Evolutionary conservation across 2,797 vertebrate genomes (phyloP).

Genomic region (Atherinosoma microstoma): DNA sequence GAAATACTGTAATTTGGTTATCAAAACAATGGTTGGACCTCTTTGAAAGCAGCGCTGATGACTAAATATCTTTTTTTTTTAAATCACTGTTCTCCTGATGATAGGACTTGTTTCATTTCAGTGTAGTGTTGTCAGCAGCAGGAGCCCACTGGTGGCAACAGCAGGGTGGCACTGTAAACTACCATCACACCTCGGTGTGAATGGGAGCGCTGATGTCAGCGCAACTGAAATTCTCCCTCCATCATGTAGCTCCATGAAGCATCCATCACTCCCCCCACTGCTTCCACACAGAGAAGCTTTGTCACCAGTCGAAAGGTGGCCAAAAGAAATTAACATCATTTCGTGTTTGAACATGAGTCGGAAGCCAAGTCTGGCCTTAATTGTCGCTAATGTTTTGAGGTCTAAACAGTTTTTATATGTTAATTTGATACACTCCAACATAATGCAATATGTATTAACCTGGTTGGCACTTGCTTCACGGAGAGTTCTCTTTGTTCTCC

Average conservation of each 20-base stretch:
- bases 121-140: slow-evolving; percentile 52
- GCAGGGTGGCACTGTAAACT: slow-evolving; percentile 79
- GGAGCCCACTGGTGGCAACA: slow-evolving; percentile 50
- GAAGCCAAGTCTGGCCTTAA: slow-evolving; percentile 43
- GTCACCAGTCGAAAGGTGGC: slow-evolving; percentile 53
- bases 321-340: slow-evolving; percentile 49
- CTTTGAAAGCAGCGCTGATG: background rate
- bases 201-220: slow-evolving; percentile 82
- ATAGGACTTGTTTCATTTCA: slow-evolving; percentile 32
- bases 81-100: slow-evolving; percentile 25
- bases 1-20: slow-evolving; percentile 3
- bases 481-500: slow-evolving; percentile 65
- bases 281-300: slow-evolving; percentile 57
- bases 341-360: slow-evolving; percentile 27
- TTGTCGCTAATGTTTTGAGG: slow-evolving; percentile 40
- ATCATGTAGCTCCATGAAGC: slow-evolving; percentile 80
- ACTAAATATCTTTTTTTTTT: background rate
- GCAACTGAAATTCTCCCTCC: slow-evolving; percentile 79
- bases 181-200: slow-evolving; percentile 79
- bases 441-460: slow-evolving; percentile 70
- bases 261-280: slow-evolving; percentile 78
- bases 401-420: slow-evolving; percentile 61
- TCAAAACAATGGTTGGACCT: background rate
- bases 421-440: slow-evolving; percentile 67
- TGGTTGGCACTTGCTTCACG: slow-evolving; percentile 53